phyloP scores from a whole-genome alignment of 1,140 invertebrate genomes.

The Meloidogyne floridensis region DNA sequence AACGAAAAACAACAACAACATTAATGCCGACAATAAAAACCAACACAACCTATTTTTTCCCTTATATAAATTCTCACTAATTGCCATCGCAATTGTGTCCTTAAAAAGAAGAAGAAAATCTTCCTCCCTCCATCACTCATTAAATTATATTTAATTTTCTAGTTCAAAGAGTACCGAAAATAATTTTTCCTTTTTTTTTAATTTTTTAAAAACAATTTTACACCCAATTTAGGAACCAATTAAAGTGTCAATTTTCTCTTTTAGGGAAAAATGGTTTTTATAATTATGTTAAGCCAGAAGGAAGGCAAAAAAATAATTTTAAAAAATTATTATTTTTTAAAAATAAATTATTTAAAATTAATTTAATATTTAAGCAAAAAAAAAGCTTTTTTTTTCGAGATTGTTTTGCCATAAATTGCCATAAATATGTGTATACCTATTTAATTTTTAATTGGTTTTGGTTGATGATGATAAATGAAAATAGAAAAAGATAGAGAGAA shows the following conservation, averaged over 20 bases:
- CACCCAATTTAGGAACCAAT: slow-evolving; percentile 7
- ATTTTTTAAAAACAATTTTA: slow-evolving; percentile 16
- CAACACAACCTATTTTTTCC: background rate
- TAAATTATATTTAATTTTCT: background rate
- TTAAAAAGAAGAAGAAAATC: background rate
- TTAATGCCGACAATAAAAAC: slow-evolving; percentile 10
- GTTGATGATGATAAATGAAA: background rate
- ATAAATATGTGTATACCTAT: too few species aligned
- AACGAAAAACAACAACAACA: background rate
- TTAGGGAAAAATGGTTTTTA: background rate
- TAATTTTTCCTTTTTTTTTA: background rate
- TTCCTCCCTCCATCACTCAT: background rate
- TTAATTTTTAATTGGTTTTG: background rate
- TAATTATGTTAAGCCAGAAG: too few species aligned
- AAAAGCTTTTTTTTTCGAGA: background rate
- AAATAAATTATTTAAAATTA: background rate
- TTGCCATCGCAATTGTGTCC: slow-evolving; percentile 30
- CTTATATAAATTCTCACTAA: slow-evolving; percentile 7
- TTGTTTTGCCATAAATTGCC: background rate
- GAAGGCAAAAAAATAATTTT: background rate
- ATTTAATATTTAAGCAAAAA: background rate
- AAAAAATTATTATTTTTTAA: too few species aligned
- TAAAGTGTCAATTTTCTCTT: background rate
- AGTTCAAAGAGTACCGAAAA: background rate
- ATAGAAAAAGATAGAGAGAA: background rate